Base-by-base conservation (phyloP, 2,888 invertebrate species). In the Erebia aethiops region DNA sequence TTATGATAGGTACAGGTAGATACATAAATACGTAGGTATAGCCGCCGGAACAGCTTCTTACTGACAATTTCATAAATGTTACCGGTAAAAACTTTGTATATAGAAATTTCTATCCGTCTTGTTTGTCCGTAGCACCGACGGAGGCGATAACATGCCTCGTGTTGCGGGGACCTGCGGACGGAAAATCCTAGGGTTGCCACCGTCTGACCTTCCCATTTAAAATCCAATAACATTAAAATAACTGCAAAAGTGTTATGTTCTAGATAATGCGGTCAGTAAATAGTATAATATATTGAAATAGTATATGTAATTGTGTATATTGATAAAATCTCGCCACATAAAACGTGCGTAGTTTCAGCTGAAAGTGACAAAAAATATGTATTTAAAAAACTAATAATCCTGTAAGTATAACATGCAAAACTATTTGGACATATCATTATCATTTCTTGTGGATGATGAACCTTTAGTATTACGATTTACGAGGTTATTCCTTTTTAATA, bases 111-210 rank as follows among this genome's bases (percentile, higher is more conserved):
- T 88, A 87, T 87, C 86, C 84, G 87, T 85, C 86, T 75, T 73
- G 81, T 84, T 80, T 82, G 80, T 79, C 79, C 84, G 86, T 83
- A 80, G 82, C 84, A 81, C 82, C 81, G 85, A 80, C 84, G 80
- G 81, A 82, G 84, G 87, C 91, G 92, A 91, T 91, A 91, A 91
- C 88, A 84, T 86, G 86, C 85, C 83, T 83, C 87, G 84, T 84
- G 89, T 87, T 87, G 85, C 85, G 65, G 80, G 82, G 84, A 85
- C 86, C 83, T 86, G 84, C 82, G 83, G 70, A 58, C 69, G 60
- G 26, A 67, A 43, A 21, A 43, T 18, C 13, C 8, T 72, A 92
- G 92, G 92, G 92, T 70, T 92, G 88, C 35, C 67, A 58, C 35
- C 21, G 54, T 16, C 49, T 4, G 18, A 8, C 16, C 21, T 64